Conservation (phyloP, 2,888 invertebrate species). For the Megaustenia siamemsis region DNA sequence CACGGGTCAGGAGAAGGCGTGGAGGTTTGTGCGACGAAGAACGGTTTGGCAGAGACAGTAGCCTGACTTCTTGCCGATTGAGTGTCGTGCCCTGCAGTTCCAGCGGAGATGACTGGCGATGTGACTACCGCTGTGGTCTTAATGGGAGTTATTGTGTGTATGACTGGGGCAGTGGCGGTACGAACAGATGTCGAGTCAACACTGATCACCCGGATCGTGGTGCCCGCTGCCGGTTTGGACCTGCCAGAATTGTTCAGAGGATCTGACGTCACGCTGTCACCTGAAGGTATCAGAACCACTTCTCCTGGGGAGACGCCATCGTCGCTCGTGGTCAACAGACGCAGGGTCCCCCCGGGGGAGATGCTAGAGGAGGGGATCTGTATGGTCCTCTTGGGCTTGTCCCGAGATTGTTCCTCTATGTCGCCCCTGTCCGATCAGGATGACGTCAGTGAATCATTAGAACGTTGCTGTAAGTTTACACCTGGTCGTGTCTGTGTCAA, state of each 20-base stretch:
- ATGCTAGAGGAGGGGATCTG: slow-evolving; percentile 7
- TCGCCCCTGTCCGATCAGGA: slow-evolving; percentile 54
- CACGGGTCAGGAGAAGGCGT: neutral
- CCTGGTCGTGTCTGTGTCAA: too few relatives aligned
- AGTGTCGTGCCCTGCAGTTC: neutral
- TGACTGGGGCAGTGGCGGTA: slow-evolving; percentile 4
- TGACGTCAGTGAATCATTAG: too few relatives aligned
- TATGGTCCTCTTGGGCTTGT: slow-evolving; percentile 47
- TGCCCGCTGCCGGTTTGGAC: neutral
- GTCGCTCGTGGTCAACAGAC: slow-evolving; percentile 7
- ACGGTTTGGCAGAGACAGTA: slow-evolving; percentile 28
- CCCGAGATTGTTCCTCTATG: slow-evolving; percentile 23
- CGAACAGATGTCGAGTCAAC: slow-evolving; percentile 10
- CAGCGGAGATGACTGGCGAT: slow-evolving; percentile 7
- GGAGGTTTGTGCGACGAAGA: slow-evolving; percentile 19
- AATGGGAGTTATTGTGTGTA: slow-evolving; percentile 10
- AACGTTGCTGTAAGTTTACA: too few relatives aligned
- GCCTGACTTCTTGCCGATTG: neutral
- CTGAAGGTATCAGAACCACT: slow-evolving; percentile 34
- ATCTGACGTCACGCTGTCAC: slow-evolving; percentile 44
- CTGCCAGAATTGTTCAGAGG: slow-evolving; percentile 14
- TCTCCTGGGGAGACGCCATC: slow-evolving; percentile 21
- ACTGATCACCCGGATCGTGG: neutral
- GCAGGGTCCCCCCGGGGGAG: neutral
- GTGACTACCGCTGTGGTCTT: neutral